Conservation (phyloP, 2,888 invertebrate genomes). For the Spilarctia lutea region DNA sequence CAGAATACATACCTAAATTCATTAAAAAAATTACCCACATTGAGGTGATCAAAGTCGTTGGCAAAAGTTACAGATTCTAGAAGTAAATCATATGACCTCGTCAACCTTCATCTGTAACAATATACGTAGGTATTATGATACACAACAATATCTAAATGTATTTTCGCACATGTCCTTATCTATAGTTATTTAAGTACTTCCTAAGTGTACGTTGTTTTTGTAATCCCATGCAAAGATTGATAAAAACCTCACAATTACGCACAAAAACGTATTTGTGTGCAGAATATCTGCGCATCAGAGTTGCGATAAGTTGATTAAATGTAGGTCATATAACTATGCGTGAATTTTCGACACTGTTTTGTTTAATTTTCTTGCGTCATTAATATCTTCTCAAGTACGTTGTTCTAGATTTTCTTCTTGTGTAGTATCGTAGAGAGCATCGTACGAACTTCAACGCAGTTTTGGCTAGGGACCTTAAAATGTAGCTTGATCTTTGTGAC, state of each 20-base stretch:
- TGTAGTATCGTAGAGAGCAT: neutral
- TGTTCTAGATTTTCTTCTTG: neutral
- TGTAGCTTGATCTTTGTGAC: too few species aligned
- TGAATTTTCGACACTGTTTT: neutral
- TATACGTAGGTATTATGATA: neutral
- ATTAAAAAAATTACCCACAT: neutral
- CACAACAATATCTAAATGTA: neutral
- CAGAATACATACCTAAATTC: too few species aligned
- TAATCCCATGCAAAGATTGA: slow-evolving; percentile 6
- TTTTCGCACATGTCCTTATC: neutral
- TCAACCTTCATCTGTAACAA: neutral
- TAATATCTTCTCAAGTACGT: neutral
- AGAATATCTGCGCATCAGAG: neutral
- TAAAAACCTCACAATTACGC: neutral
- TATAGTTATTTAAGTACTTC: slow-evolving; percentile 3
- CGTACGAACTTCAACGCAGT: neutral
- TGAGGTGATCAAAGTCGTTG: neutral
- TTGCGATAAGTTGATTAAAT: neutral
- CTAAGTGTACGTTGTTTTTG: neutral
- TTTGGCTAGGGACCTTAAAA: too few species aligned
- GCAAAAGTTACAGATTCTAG: neutral
- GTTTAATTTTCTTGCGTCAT: neutral
- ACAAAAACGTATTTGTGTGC: neutral
- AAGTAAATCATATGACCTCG: neutral
- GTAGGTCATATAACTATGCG: neutral